phyloP scores from a whole-genome alignment of 2,797 vertebrate genomes.

The Eulemur albifrons region DNA sequence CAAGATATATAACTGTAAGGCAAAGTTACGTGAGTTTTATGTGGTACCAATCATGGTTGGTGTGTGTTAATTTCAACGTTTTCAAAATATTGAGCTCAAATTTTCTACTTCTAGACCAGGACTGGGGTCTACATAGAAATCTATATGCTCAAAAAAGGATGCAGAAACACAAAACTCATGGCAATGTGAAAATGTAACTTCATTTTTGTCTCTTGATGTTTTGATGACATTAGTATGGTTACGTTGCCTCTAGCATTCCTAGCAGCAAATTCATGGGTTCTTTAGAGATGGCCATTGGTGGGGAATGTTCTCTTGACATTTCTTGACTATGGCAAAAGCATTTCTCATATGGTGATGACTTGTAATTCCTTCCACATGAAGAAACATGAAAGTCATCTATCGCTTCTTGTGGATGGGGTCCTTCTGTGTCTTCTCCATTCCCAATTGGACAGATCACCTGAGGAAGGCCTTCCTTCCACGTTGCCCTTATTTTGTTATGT shows the following conservation, averaged over 20 bases:
- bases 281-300: neutral
- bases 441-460: fast-evolving
- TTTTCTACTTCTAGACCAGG: neutral
- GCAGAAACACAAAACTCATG: neutral
- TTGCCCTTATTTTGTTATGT: neutral
- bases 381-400: neutral
- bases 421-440: neutral
- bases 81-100: neutral
- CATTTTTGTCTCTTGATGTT: neutral
- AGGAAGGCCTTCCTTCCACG: neutral
- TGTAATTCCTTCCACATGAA: neutral
- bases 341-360: neutral
- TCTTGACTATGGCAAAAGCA: neutral
- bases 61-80: neutral
- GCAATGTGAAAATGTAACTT: neutral
- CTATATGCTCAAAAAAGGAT: neutral
- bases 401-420: neutral
- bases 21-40: neutral
- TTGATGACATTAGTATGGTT: neutral
- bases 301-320: neutral
- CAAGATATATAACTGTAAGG: neutral
- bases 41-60: neutral
- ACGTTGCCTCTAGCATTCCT: neutral
- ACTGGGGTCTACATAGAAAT: neutral
- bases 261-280: neutral